phyloP scores from a whole-genome alignment of 64 coral and sea anemone species.

The Dendronephthya gigantea region DNA sequence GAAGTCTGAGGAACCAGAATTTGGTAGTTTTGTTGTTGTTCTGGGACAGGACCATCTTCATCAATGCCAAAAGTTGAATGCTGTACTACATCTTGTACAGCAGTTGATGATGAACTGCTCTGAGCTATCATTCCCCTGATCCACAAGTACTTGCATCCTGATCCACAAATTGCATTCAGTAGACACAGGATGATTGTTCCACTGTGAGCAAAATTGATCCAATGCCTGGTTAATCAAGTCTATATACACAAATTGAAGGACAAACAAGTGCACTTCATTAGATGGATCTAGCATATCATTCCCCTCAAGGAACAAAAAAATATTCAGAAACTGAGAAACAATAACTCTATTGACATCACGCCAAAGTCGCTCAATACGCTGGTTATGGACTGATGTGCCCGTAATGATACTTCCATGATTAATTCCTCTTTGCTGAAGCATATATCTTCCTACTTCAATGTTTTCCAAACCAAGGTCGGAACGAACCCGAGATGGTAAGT shows the following conservation, averaged over 20 bases:
- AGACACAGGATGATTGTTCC: too few relatives aligned
- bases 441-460: neutral
- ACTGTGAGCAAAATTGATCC: neutral
- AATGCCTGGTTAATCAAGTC: neutral
- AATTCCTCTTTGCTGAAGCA: neutral
- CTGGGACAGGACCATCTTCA: too few relatives aligned
- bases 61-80: neutral
- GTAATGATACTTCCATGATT: neutral
- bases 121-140: neutral
- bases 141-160: neutral
- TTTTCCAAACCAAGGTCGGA: constrained; percentile 3
- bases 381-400: neutral
- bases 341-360: neutral
- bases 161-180: neutral
- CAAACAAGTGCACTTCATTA: too few relatives aligned
- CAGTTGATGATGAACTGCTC: neutral
- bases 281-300: neutral
- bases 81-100: neutral
- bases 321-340: neutral
- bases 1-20: too few relatives aligned
- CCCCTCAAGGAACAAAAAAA: neutral
- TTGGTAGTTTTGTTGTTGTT: too few relatives aligned
- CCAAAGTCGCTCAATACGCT: neutral
- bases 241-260: neutral
- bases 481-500: neutral